phyloP scores from a whole-genome alignment of 2,888 invertebrate species.

The Scaptomyza caliginosa region DNA sequence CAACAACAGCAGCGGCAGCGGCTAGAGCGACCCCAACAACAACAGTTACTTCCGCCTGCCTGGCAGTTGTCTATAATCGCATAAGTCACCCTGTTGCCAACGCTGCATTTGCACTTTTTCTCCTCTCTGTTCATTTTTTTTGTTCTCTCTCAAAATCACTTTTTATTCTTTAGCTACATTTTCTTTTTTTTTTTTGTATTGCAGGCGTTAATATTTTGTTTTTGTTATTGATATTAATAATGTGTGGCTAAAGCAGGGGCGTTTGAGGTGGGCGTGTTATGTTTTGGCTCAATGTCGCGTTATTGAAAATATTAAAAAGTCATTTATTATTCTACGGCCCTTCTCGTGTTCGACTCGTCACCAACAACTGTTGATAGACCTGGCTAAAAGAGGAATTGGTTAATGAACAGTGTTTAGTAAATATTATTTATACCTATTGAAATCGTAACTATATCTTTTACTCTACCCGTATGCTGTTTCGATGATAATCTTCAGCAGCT shows the following conservation, averaged over 20 bases:
- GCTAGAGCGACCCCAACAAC: conserved; percentile 25
- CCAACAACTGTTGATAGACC: conserved; percentile 49
- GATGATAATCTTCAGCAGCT: conserved; percentile 60
- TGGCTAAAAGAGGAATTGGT: neutral
- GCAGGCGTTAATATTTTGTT: conserved; percentile 59
- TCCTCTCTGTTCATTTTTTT: conserved; percentile 9
- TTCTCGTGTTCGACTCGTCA: no score
- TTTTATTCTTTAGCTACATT: conserved; percentile 33
- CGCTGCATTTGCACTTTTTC: conserved; percentile 74
- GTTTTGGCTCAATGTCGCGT: conserved; percentile 60
- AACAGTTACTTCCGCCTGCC: conserved; percentile 17
- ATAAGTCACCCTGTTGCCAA: conserved; percentile 81
- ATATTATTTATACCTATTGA: neutral
- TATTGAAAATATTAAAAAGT: conserved; percentile 79
- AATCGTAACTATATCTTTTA: no score
- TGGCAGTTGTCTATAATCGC: conserved; percentile 82
- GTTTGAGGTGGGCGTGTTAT: conserved; percentile 62
- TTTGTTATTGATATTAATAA: conserved; percentile 58
- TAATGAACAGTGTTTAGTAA: neutral
- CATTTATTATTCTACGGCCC: conserved; percentile 69
- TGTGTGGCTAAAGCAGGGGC: conserved; percentile 39
- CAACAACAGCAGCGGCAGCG: neutral
- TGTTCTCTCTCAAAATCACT: conserved; percentile 28
- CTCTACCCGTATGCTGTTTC: no score
- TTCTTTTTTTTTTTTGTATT: no score